Conservation (phyloP, 2,113 vertebrate species). For the Crotalus viridis region DNA sequence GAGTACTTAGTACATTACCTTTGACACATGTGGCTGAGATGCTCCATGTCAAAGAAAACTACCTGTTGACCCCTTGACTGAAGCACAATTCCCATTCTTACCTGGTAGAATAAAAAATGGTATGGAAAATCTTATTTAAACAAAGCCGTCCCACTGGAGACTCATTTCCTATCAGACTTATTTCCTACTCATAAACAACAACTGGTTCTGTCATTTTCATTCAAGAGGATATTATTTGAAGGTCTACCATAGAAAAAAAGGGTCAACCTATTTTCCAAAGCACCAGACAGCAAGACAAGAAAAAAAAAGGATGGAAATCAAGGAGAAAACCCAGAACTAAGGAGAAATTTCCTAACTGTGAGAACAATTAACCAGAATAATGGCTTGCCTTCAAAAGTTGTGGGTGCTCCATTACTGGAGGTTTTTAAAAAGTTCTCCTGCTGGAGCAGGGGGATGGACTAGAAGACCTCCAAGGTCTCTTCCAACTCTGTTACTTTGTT, state of each 20-base stretch:
- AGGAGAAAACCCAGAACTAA: neutral
- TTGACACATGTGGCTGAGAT: constrained; percentile 41
- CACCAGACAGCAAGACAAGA: neutral
- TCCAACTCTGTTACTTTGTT: too few relatives aligned
- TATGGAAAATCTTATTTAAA: constrained; percentile 42
- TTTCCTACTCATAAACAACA: constrained; percentile 11
- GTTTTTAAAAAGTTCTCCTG: too few relatives aligned
- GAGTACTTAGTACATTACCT: constrained; percentile 41
- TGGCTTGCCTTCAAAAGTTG: neutral
- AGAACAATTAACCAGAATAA: neutral
- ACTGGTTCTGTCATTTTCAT: constrained; percentile 29
- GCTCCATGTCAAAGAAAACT: constrained; percentile 55
- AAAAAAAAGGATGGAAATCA: neutral
- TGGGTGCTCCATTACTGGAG: neutral
- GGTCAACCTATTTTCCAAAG: neutral
- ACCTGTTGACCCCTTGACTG: constrained; percentile 51
- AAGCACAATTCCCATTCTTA: constrained; percentile 39
- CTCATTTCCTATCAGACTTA: constrained; percentile 21
- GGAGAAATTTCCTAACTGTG: neutral
- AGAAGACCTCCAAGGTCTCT: too few relatives aligned
- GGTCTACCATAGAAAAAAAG: neutral
- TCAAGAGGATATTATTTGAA: constrained; percentile 14
- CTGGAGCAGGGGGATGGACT: too few relatives aligned
- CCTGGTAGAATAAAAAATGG: constrained; percentile 27
- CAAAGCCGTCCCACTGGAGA: neutral